Evolutionary conservation across 2,797 vertebrate genomes (phyloP).

Genomic region (Crenuchus spilurus): DNA sequence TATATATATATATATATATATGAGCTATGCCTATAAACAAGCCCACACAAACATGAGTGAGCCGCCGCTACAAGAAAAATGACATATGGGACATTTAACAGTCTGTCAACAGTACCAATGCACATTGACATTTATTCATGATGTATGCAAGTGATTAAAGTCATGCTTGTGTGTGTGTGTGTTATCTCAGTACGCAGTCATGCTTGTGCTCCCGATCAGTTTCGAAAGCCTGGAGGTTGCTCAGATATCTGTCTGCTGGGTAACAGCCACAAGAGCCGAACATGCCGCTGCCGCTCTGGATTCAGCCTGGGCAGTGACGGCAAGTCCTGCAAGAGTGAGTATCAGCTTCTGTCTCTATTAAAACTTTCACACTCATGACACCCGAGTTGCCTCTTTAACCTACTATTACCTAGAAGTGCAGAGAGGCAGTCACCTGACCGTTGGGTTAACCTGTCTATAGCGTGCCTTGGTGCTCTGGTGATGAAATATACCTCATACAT

Average conservation of each 20-base stretch:
- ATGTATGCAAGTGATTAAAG: not conserved
- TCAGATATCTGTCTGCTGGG: constrained; percentile 95
- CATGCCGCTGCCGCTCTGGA: constrained; percentile 95
- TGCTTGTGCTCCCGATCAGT: constrained; percentile 90
- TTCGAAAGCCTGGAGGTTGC: constrained; percentile 92
- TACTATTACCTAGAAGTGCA: no score
- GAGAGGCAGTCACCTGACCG: no score
- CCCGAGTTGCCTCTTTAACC: no score
- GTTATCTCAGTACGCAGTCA: constrained; percentile 86
- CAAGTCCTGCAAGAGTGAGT: constrained; percentile 98
- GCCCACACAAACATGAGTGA: no score
- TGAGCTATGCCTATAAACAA: no score
- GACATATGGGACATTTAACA: no score
- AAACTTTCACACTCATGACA: not conserved
- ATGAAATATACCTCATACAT: no score
- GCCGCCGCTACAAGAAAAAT: no score
- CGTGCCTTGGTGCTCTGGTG: no score
- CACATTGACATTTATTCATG: no score
- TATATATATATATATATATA: not conserved
- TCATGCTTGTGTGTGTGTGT: rapidly evolving
- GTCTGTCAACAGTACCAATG: no score
- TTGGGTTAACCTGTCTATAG: no score
- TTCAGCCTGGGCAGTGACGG: constrained; percentile 96
- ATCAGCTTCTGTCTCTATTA: not conserved
- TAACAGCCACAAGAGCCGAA: constrained; percentile 94